Base-by-base conservation (phyloP, 2,113 vertebrate genomes). In the Probosciger aterrimus region DNA sequence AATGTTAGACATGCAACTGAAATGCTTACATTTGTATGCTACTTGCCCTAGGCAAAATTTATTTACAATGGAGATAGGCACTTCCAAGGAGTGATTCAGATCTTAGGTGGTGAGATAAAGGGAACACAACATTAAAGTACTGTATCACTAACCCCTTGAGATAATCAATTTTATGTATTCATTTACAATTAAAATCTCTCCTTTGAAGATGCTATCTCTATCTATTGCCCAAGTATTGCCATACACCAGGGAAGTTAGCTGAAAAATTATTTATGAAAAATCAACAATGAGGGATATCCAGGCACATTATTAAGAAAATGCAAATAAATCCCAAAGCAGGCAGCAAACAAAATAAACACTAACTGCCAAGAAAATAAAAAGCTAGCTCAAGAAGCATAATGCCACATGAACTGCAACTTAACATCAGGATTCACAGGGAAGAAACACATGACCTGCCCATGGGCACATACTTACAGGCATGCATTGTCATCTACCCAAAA, bases 131-230 rank as follows among this genome's bases (percentile, higher is more conserved):
- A 71, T 88, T 88, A 68, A 94, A 92, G 69, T 55, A 39, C 64
- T 86, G 13, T 78, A 78, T 92, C 69, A 44, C 41, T 81, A 78
- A 71, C 55, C 30, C 30, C 69, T 68, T 95, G 90, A 96, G 73
- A 93, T 84, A 95, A 96, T 96, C 12, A 88, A 88, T 94, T 95
- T 92, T 53, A 41, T 90, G 55, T 90, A 86, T 91, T 94, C 68
- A 96, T 97, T 95, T 95, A 91, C 76, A 96, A 96, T 93, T 97
- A 84, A 96, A 94, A 96, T 96, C 7, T 88, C 28, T 86, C 31
- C 95, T 96, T 96, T 97, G 96, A 97, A 95, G 92, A 76, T 92
- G 25, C 57, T 92, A 55, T 95, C 62, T 96, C 67, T 79, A 33
- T 84, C 90, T 96, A 53, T 93, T 43, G 18, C 52, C 39, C 62